Conservation (phyloP, 2,888 invertebrate genomes). For the Idaea dimidiata region DNA sequence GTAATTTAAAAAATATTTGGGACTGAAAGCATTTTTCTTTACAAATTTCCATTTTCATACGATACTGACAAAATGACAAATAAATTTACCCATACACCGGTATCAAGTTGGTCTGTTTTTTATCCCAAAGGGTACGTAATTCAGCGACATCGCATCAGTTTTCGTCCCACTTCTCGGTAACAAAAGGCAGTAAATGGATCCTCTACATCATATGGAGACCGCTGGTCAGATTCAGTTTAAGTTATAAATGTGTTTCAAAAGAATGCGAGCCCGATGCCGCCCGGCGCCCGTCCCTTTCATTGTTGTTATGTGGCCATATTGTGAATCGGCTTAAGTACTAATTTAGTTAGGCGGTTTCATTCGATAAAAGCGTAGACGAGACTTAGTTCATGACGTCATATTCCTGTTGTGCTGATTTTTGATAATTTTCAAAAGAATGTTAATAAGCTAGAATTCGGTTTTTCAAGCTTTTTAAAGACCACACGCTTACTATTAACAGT, state of each 20-base stretch:
- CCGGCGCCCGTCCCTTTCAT: neutral
- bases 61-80: neutral
- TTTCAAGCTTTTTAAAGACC: no score
- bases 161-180: slow-evolving; percentile 6
- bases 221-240: slow-evolving; percentile 35
- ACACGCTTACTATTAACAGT: no score
- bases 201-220: slow-evolving; percentile 1
- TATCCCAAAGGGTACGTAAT: slow-evolving; percentile 2
- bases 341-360: neutral
- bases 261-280: slow-evolving; percentile 16
- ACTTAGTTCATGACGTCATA: neutral
- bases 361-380: neutral
- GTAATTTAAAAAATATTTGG: no score
- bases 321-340: neutral
- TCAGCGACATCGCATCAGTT: slow-evolving; percentile 11
- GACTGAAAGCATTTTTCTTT: no score
- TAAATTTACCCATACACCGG: neutral
- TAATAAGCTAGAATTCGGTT: no score
- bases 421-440: no score
- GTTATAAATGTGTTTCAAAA: slow-evolving; percentile 38
- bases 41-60: no score
- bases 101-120: slow-evolving; percentile 4
- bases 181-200: slow-evolving; percentile 4
- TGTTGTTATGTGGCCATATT: neutral
- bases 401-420: neutral